These are phyloP conservation scores for Helicoverpa assulta DNA, from an alignment of 2,888 invertebrate genomes.

Conservation along the genomic window DNA sequence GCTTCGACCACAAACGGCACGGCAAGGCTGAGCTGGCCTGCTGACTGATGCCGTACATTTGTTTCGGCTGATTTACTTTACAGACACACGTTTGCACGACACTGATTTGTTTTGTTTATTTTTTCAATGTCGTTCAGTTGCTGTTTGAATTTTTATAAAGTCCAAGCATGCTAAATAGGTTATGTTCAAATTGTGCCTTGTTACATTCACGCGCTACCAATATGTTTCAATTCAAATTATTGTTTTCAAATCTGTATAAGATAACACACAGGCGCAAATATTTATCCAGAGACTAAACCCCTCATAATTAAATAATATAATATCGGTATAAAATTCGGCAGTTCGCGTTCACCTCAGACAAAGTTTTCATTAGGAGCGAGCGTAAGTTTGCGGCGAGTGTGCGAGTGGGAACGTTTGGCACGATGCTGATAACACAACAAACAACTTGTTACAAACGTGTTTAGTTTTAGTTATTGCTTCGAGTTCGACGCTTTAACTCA, in stretches of 20 bases:
- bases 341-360: conserved; percentile 78
- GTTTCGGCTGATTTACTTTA: conserved; percentile 89
- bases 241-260: background rate
- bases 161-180: too few species aligned
- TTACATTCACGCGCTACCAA: too few species aligned
- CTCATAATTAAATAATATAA: conserved; percentile 56
- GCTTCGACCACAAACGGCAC: conserved; percentile 86
- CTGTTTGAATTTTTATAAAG: background rate
- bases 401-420: conserved; percentile 86
- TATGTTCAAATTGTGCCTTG: too few species aligned
- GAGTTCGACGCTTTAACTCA: conserved; percentile 88
- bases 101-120: conserved; percentile 72
- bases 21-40: conserved; percentile 60
- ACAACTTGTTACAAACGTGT: conserved; percentile 90
- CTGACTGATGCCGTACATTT: conserved; percentile 88
- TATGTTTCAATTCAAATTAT: too few species aligned
- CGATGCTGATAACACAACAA: conserved; percentile 89
- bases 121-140: conserved; percentile 25
- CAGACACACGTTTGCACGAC: conserved; percentile 77
- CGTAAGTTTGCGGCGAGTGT: conserved; percentile 86
- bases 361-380: conserved; percentile 87
- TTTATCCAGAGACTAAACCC: conserved; percentile 29
- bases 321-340: conserved; percentile 75
- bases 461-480: conserved; percentile 89
- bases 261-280: conserved; percentile 17